Evolutionary conservation across 2,797 vertebrate species (phyloP), one percentile per base, ranked within the genome.

Genomic region (Typhlichthys subterraneus): DNA sequence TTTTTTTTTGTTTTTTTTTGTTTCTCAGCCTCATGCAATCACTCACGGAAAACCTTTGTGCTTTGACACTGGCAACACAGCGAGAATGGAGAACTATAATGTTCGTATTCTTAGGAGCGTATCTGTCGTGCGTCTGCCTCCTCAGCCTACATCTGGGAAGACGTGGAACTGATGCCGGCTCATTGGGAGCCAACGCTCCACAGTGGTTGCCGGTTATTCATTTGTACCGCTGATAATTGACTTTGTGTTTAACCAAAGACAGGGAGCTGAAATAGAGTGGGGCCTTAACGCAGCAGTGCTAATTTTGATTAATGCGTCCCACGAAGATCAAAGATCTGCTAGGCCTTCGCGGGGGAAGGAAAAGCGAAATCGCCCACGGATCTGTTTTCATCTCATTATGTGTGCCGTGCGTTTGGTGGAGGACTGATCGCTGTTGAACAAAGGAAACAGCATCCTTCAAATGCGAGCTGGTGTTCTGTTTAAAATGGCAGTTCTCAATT

Each of bases 251-350:
- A 53, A 75, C 69, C 29, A 80, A 67, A 83, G 72, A 63, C 48
- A 31, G 19, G 45, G 55, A 58, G 52, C 56, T 57, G 61, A 75
- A 38, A 76, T 29, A 54, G 67, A 71, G 53, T 56, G 45, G 47
- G 53, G 65, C 59, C 12, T 69, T 57, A 63, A 62, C 69, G 53
- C 65, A 29, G 62, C 54, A 55, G 48, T 51, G 65, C 62, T 87
- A 81, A 85, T 85, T 70, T 69, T 84, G 80, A 88, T 86, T 82
- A 85, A 84, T 78, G 79, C 79, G 64, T 63, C 68, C 57, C 60
- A 70, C 58, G 1, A 54, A 70, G 76, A 86, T 87, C 70, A 85
- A 80, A 85, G 78, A 65, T 69, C 60, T 29, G 48, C 12, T 46
- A 74, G 73, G 78, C 73, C 80, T 86, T 81, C 63, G 65, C 23